Percentiles rank a stretch among this genome's conserved stretches.
These are phyloP conservation scores for Sebastes elongatus DNA, from an alignment of 2,797 vertebrate species.

Conservation along the genomic window DNA sequence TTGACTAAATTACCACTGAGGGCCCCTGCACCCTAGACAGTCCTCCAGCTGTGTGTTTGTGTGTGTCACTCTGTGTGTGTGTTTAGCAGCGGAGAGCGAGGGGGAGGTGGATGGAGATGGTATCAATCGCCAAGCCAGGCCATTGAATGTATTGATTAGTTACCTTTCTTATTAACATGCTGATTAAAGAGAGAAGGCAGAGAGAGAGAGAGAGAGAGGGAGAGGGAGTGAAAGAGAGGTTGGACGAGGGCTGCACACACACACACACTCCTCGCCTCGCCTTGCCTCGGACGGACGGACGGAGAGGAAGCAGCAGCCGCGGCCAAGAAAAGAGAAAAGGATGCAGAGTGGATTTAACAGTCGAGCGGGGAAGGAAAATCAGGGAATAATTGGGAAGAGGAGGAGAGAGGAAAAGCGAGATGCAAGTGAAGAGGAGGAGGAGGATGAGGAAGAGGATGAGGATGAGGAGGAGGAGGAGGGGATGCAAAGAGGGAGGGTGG, in stretches of 20 bases:
- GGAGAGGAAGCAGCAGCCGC: conserved; percentile 55
- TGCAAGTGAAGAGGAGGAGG: conserved; percentile 55
- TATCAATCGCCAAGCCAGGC: conserved; percentile 82
- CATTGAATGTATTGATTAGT: conserved; percentile 86
- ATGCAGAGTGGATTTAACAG: conserved; percentile 76
- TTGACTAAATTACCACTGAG: conserved; percentile 47
- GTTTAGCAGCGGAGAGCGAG: conserved; percentile 58
- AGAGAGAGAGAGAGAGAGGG: conserved; percentile 59
- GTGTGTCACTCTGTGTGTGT: conserved; percentile 59
- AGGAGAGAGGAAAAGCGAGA: conserved; percentile 50
- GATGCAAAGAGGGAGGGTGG: conserved; percentile 46
- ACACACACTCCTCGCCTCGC: conserved; percentile 53
- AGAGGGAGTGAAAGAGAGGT: conserved; percentile 55
- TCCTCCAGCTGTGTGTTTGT: conserved; percentile 60
- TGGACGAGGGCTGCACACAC: conserved; percentile 53
- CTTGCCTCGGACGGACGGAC: conserved; percentile 43
- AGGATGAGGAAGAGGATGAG: conserved; percentile 34
- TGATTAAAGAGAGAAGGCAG: conserved; percentile 82
- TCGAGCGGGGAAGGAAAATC: conserved; percentile 51
- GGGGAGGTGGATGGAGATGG: conserved; percentile 83
- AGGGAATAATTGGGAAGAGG: conserved; percentile 61
- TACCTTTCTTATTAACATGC: conserved; percentile 86
- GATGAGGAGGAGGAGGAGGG: conserved; percentile 17
- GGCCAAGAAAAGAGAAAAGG: conserved; percentile 33
- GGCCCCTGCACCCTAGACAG: conserved; percentile 44